Base-by-base conservation (phyloP, 2,888 invertebrate species). In the Cheiracanthium punctorium region DNA sequence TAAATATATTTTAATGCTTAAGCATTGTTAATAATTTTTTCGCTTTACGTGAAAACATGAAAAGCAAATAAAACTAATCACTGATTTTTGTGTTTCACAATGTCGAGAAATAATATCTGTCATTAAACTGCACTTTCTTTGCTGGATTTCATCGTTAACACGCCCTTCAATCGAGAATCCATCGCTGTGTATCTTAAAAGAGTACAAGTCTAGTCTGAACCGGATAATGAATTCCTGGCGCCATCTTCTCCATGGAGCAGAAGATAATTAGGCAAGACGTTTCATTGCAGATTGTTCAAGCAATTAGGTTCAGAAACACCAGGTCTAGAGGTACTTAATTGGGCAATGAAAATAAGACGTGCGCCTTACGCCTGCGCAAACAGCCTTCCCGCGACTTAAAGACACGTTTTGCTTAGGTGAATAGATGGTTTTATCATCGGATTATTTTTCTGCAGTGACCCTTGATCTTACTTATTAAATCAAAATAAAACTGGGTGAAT, bases 221-320 rank as follows among this genome's bases (percentile, higher is more conserved):
- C 32, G 29, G 32, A 65, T 82, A 82, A 82, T 82, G 82, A 77
- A 82, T 82, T 82, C 76, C 65, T 76, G 82, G 82, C 65, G 76
- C 82, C 82, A 71, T 75, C 76, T 72, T 71, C 74, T 48, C 48
- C 74, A 33, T 7, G 37, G 64, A 43, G 43, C 43, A 48, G 65
- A 28, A 75, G 76, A 82, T 82, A 82, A 82, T 82, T 82, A 82
- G 76, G 65, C 70, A 71, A 41, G 82, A 70, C 82, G 82, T 82
- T 82, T 67, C 82, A 76, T 76, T 82, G 76, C 71, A 72, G 82
- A 82, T 82, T 82, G 82, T 82, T 77, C 76, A 76, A 64, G 82
- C 76, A 82, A 82, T 82, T 82, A 82, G 65, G 82, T 28, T 20
- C 65, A 64, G 71, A 77, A 74, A 72, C 71, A 64, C 69, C 41